Base-by-base conservation (phyloP, 2,113 vertebrate genomes). In the Lipotes vexillifer region DNA sequence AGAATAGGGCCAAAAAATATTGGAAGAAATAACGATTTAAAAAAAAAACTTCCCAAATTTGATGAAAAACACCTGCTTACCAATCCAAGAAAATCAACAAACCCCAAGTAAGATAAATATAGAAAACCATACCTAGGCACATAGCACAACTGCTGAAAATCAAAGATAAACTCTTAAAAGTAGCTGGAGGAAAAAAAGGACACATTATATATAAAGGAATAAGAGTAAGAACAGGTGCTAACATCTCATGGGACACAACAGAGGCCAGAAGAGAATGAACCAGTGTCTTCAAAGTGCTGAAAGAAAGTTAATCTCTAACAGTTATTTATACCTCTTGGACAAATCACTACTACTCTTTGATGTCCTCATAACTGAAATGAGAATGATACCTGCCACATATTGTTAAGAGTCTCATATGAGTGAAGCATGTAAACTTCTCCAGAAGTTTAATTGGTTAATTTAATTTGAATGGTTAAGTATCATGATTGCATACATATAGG, bases 81-180 rank as follows among this genome's bases (percentile, higher is more conserved):
- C 68, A 92, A 83, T 83, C 61, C 44, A 5, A 83, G 78, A 90
- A 89, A 94, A 52, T 95, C n/a, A 46, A 89, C 55, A 82, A 92
- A 81, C 46, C 38, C 36, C 44, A 38, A 36, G 15, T 3, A 61
- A n/a, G 4, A 38, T 20, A 81, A 33, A 77, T 31, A 29, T 77
- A 61, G 11, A 96, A 65, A 94, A n/a, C 2, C 17, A 61, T 25
- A 82, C 17, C 3, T 29, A 36, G 36, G 44, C 25, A 65, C 36
- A 72, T 0, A 69, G 66, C 4, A 31, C 59, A 49, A 36, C 21
- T 52, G 17, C 36, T 72, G 21, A 90, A 88, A 93, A 86, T 29
- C 72, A 77, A 14, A 69, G 65, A 78, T 13, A 61, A 83, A 77
- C 59, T 89, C 29, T 25, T 33, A 5, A 78, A 90, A 90, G 74